Percentiles rank a stretch among this genome's conserved stretches.
phyloP scores from a whole-genome alignment of 2,888 invertebrate genomes.

The Volucella inflata region DNA sequence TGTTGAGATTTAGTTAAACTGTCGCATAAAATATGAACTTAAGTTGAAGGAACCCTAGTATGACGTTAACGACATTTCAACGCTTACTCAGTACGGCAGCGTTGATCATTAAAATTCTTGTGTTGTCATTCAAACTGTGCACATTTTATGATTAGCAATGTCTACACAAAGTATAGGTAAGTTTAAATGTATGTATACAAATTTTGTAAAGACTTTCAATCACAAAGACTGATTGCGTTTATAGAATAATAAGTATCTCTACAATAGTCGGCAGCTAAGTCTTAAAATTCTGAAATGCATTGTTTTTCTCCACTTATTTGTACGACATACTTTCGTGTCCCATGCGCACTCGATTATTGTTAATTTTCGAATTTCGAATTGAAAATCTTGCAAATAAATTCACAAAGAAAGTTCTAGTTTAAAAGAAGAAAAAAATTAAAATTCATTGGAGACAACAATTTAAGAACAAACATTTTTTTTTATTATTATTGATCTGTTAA shows the following conservation, averaged over 20 bases:
- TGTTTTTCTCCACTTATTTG: slow-evolving; percentile 7
- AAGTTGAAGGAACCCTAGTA: slow-evolving; percentile 39
- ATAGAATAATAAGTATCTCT: slow-evolving; percentile 43
- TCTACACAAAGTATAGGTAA: slow-evolving; percentile 13
- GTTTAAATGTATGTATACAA: slow-evolving; percentile 42
- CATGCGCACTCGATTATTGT: background rate
- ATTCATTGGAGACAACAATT: too few relatives aligned
- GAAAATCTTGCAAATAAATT: too few relatives aligned
- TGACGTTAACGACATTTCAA: background rate
- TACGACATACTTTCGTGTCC: background rate
- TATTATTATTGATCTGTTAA: too few relatives aligned
- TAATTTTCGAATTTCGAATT: too few relatives aligned
- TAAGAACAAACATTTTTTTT: too few relatives aligned
- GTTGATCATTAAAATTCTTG: slow-evolving; percentile 22
- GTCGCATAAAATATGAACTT: background rate
- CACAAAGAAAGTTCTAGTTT: too few relatives aligned
- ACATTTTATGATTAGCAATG: slow-evolving; percentile 42
- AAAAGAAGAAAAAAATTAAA: too few relatives aligned
- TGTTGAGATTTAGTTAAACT: too few relatives aligned
- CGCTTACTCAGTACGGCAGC: background rate
- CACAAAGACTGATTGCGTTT: slow-evolving; percentile 46
- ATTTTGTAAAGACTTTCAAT: slow-evolving; percentile 53
- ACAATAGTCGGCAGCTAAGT: slow-evolving; percentile 15
- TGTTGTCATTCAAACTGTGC: slow-evolving; percentile 41
- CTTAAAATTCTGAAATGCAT: slow-evolving; percentile 32